These are phyloP conservation scores for Pavo muticus DNA, from an alignment of 2,113 vertebrate species.

Conservation along the genomic window DNA sequence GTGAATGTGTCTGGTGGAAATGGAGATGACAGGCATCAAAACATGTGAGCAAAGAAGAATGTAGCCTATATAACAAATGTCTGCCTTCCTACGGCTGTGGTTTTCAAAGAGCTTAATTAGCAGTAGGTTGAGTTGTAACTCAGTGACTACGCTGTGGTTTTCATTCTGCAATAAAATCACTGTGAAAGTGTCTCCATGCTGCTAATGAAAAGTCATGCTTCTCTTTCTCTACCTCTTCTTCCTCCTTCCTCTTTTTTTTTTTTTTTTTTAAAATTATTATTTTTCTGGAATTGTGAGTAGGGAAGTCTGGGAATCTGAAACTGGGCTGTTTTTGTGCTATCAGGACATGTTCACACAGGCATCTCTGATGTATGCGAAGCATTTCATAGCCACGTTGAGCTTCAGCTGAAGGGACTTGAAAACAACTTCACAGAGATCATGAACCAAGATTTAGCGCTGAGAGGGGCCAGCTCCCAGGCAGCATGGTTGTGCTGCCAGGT, in stretches of 20 bases:
- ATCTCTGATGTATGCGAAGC: background rate
- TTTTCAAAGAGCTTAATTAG: constrained; percentile 45
- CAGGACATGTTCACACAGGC: constrained; percentile 12
- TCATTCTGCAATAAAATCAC: background rate
- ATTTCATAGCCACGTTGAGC: background rate
- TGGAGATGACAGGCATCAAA: background rate
- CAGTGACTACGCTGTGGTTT: background rate
- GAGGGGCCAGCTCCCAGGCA: background rate
- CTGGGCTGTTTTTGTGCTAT: background rate
- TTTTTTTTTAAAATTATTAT: background rate
- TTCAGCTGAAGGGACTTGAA: background rate
- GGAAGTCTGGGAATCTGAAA: constrained; percentile 4
- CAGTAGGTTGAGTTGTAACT: constrained; percentile 6
- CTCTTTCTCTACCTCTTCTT: background rate
- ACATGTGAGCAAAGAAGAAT: constrained; percentile 14
- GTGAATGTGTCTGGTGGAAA: background rate
- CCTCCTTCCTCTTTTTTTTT: background rate
- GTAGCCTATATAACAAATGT: background rate
- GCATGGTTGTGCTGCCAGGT: background rate
- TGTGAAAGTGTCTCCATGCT: background rate
- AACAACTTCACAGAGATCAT: background rate
- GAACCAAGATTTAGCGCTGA: background rate
- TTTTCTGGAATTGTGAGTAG: background rate
- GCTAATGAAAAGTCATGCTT: background rate
- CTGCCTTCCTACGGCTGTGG: constrained; percentile 18